Evolutionary conservation across 2,797 vertebrate species (phyloP), one percentile per base, ranked within the genome.

Genomic region (Ceryle rudis): DNA sequence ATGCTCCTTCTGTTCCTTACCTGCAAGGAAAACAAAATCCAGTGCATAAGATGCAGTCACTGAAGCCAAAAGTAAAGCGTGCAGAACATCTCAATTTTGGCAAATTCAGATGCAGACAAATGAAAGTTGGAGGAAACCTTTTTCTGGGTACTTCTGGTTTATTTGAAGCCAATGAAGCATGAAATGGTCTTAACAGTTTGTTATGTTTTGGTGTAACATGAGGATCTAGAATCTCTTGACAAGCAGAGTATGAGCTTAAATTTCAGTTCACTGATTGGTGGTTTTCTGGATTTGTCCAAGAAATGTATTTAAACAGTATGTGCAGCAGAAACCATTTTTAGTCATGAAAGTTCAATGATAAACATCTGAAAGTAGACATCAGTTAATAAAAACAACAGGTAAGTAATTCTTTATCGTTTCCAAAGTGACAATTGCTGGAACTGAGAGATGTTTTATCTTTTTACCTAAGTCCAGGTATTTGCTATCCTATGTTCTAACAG

Each of bases 121-220:
- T 58, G 5, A 66, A 92, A 96, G 60, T 28, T n/a, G 42, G 35
- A 93, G 61, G 55, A 91, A 94, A 94, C 33, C n/a, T 86, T 95
- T 96, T 89, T 95, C 93, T 95, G 96, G 90, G 81, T 95, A 81
- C 77, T 91, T 94, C 69, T 95, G 87, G 81, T 93, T 91, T 95
- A 93, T 79, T 81, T 94, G 78, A 97, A 95, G 80, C 91, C 95
- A 95, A 96, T 10, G 29, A 95, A 93, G 86, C 85, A 42, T 97
- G 88, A 95, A 97, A 97, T 95, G 55, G n/a, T 75, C 83, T 97
- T 96, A 94, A 72, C 39, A 86, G 73, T 92, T 95, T 96, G 90
- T 95, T 95, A 93, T 83, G 58, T 79, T 74, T 81, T 46, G 47
- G 86, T 93, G 93, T 92, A 95, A 97, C 16, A 52, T 77, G 82